These are phyloP conservation scores for Trissonchulus sp. DNA, from an alignment of 2,888 invertebrate species.

Conservation along the genomic window DNA sequence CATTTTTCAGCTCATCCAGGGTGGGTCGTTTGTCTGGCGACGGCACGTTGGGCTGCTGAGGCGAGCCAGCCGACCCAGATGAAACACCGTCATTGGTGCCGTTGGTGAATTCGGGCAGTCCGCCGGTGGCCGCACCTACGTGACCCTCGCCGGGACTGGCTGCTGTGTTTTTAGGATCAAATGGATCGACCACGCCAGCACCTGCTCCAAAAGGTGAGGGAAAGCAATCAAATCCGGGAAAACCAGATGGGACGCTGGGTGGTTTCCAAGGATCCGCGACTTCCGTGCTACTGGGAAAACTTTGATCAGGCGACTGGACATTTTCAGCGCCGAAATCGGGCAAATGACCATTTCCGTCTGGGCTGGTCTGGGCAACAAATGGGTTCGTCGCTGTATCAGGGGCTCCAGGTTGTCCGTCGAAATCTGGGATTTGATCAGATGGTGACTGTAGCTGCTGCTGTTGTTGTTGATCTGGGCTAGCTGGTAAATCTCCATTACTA, in stretches of 20 bases:
- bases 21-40: too few relatives aligned
- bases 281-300: not conserved
- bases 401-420: not conserved
- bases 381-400: not conserved
- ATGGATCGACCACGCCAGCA: not conserved
- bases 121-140: not conserved
- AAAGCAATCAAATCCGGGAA: too few relatives aligned
- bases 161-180: too few relatives aligned
- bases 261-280: too few relatives aligned
- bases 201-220: too few relatives aligned
- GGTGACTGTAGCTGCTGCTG: too few relatives aligned
- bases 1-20: conserved; percentile 50
- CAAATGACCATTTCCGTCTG: not conserved
- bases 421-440: too few relatives aligned
- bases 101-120: not conserved
- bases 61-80: not conserved
- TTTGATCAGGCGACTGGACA: not conserved
- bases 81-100: not conserved
- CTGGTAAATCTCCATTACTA: not conserved
- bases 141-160: not conserved
- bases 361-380: not conserved
- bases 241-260: too few relatives aligned
- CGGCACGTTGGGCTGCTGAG: not conserved
- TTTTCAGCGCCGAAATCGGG: not conserved
- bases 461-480: not conserved